phyloP scores from a whole-genome alignment of 2,113 vertebrate genomes.

The Brevimyrus niger region DNA sequence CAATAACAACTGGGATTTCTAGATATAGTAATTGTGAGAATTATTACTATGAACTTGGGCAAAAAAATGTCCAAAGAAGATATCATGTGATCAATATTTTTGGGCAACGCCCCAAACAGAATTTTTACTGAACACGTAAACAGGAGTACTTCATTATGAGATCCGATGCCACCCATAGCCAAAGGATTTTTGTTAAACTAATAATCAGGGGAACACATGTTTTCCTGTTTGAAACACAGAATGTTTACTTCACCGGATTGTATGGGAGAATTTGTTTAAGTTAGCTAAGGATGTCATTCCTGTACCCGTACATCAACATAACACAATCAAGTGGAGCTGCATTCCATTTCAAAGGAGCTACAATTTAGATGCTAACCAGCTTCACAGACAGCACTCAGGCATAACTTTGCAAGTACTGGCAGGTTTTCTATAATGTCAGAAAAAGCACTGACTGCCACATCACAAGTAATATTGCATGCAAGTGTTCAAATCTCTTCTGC shows the following conservation, averaged over 20 bases:
- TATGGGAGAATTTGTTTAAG: background rate
- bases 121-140: background rate
- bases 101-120: background rate
- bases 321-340: constrained; percentile 15
- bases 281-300: background rate
- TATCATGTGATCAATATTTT: background rate
- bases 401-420: background rate
- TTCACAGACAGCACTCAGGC: background rate
- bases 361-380: background rate
- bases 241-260: background rate
- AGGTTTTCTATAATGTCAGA: background rate
- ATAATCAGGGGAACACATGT: background rate
- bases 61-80: background rate
- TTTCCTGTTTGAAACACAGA: background rate
- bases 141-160: background rate
- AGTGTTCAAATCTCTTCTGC: background rate
- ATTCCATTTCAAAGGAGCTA: constrained; percentile 25
- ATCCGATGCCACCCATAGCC: background rate
- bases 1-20: background rate
- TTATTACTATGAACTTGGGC: background rate
- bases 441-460: background rate
- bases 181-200: background rate
- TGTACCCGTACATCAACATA: background rate
- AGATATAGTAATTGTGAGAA: background rate
- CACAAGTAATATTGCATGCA: background rate